These are phyloP conservation scores for Semicossyphus pulcher DNA, from an alignment of 2,113 vertebrate species.

Conservation along the genomic window DNA sequence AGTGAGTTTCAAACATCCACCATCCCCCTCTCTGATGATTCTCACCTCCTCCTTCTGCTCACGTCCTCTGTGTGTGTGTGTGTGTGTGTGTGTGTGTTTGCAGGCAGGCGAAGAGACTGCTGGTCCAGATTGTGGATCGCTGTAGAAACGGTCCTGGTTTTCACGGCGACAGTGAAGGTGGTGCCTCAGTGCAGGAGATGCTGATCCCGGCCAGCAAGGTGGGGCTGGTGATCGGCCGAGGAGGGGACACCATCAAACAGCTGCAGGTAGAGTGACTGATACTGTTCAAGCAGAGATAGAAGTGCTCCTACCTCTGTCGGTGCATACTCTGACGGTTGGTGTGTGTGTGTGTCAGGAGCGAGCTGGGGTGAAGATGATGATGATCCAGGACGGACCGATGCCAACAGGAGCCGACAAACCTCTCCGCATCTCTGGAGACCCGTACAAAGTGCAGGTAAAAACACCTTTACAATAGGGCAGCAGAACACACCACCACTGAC, in stretches of 20 bases:
- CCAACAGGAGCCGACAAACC: conserved; percentile 96
- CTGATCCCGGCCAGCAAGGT: conserved; percentile 96
- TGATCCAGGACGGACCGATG: conserved; percentile 95
- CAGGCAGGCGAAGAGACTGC: conserved; percentile 95
- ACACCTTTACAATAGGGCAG: no score
- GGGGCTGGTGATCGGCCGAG: conserved; percentile 96
- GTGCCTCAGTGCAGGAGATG: conserved; percentile 91
- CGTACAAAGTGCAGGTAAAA: conserved; percentile 83
- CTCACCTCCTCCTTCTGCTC: conserved; percentile 8
- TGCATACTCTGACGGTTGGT: no score
- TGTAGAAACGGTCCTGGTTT: conserved; percentile 94
- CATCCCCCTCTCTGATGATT: neutral
- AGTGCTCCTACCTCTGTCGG: no score
- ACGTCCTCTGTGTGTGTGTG: neutral
- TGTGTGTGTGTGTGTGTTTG: conserved; percentile 11
- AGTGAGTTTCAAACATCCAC: conserved; percentile 85
- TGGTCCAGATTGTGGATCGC: conserved; percentile 95
- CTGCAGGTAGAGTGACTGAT: conserved; percentile 85
- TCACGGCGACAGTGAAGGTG: conserved; percentile 90
- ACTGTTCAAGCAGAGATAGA: no score
- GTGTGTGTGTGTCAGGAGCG: conserved; percentile 85
- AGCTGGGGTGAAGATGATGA: conserved; percentile 96
- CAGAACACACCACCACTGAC: no score
- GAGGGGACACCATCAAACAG: conserved; percentile 97
- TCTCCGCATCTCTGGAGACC: conserved; percentile 94